Evolutionary conservation across 2,797 vertebrate genomes (phyloP), one percentile per base, ranked within the genome.

Genomic region (Melanotaenia trifasciata): DNA sequence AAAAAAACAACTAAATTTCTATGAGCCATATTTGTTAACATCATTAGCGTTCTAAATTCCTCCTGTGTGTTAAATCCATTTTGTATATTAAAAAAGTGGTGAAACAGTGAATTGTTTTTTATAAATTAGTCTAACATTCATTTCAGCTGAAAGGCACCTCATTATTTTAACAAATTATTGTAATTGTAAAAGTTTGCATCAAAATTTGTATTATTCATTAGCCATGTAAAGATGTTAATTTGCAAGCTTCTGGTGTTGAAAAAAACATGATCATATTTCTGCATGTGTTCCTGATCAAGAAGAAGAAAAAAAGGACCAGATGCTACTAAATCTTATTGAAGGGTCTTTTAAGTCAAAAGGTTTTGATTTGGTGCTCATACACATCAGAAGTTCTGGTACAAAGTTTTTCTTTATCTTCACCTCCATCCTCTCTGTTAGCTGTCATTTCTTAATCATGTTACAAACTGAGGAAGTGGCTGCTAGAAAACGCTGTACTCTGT

Each of bases 1-100:
- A 67, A 76, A 69, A 60, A 58, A 67, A 77, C 69, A 73, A 60
- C 77, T 11, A 36, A 30, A 65, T 67, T 64, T 76, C 71, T 58
- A 65, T 54, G 69, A 81, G 65, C 3, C 61, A n/a, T 57, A 71
- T 33, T n/a, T 22, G 45, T 47, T n/a, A n/a, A n/a, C 18, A 47
- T n/a, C 18, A n/a, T n/a, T n/a, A 11, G 47, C 22, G 9, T 50
- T 50, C 47, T 22, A 1, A 5, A 18, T 22, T 3, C 12, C 20
- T 11, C 3, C 0, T 22, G 47, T 50, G 7, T n/a, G 22, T 50
- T n/a, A 50, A 50, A 50, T 22, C 8, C 5, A 5, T 47, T 47
- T 47, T 8, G 2, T 20, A 8, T 47, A 8, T 16, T n/a, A 0
- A 6, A 6, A 47, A 47, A n/a, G 7, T 47, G 18, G 45, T 47